A percentile compares a stretch with the other conserved stretches of the same genome.
Evolutionary conservation across 2,113 vertebrate species (phyloP).

Genomic region (Eleginops maclovinus): DNA sequence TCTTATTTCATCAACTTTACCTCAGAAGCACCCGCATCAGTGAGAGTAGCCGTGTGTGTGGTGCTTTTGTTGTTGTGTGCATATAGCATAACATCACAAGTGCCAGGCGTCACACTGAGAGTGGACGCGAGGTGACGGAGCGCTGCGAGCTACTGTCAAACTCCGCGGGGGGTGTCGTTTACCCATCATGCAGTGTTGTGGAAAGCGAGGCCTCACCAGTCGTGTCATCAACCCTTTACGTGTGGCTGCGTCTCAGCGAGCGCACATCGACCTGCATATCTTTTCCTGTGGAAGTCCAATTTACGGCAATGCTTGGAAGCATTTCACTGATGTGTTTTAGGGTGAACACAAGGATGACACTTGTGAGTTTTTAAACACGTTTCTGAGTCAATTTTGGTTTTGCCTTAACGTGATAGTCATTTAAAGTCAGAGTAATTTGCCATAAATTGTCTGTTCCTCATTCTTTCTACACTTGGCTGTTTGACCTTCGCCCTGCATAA

Average conservation of each 20-base stretch:
- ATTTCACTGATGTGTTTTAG: not conserved
- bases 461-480: too few relatives aligned
- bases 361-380: not conserved
- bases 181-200: constrained; percentile 49
- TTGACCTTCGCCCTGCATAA: too few relatives aligned
- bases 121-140: constrained; percentile 61
- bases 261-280: constrained; percentile 4
- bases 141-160: constrained; percentile 64
- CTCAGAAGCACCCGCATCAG: constrained; percentile 28
- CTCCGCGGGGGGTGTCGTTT: constrained; percentile 56
- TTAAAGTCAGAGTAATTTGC: not conserved
- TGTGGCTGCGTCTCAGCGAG: constrained; percentile 40
- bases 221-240: constrained; percentile 60
- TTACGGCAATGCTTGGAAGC: constrained; percentile 23
- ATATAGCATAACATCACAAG: constrained; percentile 52
- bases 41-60: not conserved
- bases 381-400: not conserved
- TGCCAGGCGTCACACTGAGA: constrained; percentile 50
- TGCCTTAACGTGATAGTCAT: not conserved
- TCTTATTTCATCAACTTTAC: constrained; percentile 41
- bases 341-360: not conserved
- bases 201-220: constrained; percentile 44
- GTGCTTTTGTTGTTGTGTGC: constrained; percentile 33
- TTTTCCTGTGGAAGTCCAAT: constrained; percentile 29
- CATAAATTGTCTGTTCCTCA: too few relatives aligned